These are phyloP conservation scores for Grallaria varia DNA, from an alignment of 2,113 vertebrate species.

Conservation along the genomic window DNA sequence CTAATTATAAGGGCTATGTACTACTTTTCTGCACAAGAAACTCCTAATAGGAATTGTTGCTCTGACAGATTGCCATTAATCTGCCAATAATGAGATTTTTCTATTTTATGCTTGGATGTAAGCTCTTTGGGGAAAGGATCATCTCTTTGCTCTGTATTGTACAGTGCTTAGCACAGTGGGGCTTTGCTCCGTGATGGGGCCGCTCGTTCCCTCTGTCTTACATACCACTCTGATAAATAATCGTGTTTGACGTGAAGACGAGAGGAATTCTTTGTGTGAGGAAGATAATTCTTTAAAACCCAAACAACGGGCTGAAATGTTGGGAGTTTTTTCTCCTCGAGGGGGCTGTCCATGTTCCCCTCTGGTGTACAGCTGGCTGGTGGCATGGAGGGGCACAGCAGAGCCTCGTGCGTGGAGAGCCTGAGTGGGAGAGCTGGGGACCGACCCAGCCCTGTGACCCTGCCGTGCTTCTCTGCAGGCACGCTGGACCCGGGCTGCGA, in stretches of 20 bases:
- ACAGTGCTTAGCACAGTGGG: neutral
- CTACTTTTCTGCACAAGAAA: neutral
- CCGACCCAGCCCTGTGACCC: neutral
- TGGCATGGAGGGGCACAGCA: rapidly evolving
- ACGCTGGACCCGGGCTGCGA: rapidly evolving
- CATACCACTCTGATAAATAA: neutral
- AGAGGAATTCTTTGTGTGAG: neutral
- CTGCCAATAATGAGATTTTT: constrained; percentile 60
- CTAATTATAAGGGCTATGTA: neutral
- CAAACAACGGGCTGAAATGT: neutral
- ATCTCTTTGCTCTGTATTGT: constrained; percentile 12
- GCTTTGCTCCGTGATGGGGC: neutral
- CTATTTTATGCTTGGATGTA: neutral
- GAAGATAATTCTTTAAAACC: neutral
- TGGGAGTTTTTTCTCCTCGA: neutral
- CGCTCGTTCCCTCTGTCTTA: neutral
- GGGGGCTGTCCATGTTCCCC: neutral
- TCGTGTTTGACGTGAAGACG: neutral
- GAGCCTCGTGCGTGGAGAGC: neutral
- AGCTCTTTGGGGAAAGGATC: constrained; percentile 48
- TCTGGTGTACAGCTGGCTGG: rapidly evolving
- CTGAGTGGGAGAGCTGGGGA: rapidly evolving
- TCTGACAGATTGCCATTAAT: constrained; percentile 59
- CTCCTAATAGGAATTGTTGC: neutral
- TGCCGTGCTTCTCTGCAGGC: neutral